Base-by-base conservation (phyloP, 2,113 vertebrate species). In the Brienomyrus brachyistius region DNA sequence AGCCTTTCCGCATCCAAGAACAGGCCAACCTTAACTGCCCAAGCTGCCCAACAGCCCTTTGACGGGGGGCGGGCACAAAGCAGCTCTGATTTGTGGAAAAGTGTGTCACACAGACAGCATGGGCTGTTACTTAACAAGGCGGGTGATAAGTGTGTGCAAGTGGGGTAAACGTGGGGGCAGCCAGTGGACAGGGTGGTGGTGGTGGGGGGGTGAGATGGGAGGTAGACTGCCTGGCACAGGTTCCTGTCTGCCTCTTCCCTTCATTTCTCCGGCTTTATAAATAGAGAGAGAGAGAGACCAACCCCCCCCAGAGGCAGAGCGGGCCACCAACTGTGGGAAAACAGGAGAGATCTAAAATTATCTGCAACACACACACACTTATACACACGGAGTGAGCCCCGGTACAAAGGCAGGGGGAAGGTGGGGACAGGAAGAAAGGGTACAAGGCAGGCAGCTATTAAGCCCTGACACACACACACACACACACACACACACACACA, bases 311-410 rank as follows among this genome's bases (percentile, higher is more conserved):
- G 62, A 77, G 74, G 27, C 47, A 83, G 77, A 56, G 31, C 17
- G 27, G 77, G 50, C 74, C 70, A 50, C 59, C n/a, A 80, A 89
- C 88, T 89, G 88, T 89, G 88, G 88, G 88, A 89, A 89, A 54
- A 89, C 31, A 51, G 77, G 50, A 84, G 77, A 21, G 40, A 52
- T 48, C 88, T 82, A 89, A 90, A 87, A 87, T 70, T n/a, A 87
- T 48, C 52, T 45, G 35, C 89, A 66, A 90, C 56, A 51, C 84
- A 90, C 84, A 43, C 84, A 77, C 59, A 51, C 52, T 54, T 54
- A 54, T 19, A 54, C 82, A 77, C 43, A 45, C 48, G 15, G 5
- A 59, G 35, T 43, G 11, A 27, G 47, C 84, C 45, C 84, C 5
- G 47, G 27, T 86, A 47, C 48, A 51, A 19, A 51, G 48, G n/a